Evolutionary conservation across 2,797 vertebrate species (phyloP).

Genomic region (Podarcis siculus): DNA sequence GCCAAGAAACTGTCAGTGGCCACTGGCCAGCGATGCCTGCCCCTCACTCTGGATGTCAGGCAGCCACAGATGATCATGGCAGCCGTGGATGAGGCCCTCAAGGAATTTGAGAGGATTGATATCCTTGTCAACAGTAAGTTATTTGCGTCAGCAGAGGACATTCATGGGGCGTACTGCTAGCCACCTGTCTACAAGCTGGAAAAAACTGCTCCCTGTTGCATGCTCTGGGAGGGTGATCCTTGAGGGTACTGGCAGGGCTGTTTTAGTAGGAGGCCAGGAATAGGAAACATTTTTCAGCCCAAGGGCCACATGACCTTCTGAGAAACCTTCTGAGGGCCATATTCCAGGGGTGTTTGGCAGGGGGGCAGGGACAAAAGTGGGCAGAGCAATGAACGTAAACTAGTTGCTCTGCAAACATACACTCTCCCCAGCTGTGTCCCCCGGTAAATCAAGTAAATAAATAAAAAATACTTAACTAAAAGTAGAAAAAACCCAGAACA

Average conservation of each 20-base stretch:
- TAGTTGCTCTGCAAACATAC: too few relatives aligned
- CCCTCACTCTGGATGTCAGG: constrained; percentile 88
- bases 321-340: too few relatives aligned
- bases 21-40: constrained; percentile 87
- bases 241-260: background rate
- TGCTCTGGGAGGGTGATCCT: background rate
- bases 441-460: too few relatives aligned
- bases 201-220: background rate
- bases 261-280: background rate
- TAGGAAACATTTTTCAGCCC: too few relatives aligned
- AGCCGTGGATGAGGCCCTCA: constrained; percentile 86
- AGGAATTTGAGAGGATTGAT: constrained; percentile 85
- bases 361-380: too few relatives aligned
- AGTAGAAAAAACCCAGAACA: too few relatives aligned
- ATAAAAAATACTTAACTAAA: too few relatives aligned
- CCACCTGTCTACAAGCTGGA: too few relatives aligned
- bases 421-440: too few relatives aligned
- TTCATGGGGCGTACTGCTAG: background rate
- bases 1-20: constrained; percentile 84
- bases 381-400: too few relatives aligned
- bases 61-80: constrained; percentile 81
- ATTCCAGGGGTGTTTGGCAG: too few relatives aligned
- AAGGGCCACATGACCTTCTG: too few relatives aligned
- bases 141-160: fast-evolving
- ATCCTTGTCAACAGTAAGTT: constrained; percentile 93